These are phyloP conservation scores for Glaucopsyche alexis DNA, from an alignment of 2,888 invertebrate species.

Conservation along the genomic window DNA sequence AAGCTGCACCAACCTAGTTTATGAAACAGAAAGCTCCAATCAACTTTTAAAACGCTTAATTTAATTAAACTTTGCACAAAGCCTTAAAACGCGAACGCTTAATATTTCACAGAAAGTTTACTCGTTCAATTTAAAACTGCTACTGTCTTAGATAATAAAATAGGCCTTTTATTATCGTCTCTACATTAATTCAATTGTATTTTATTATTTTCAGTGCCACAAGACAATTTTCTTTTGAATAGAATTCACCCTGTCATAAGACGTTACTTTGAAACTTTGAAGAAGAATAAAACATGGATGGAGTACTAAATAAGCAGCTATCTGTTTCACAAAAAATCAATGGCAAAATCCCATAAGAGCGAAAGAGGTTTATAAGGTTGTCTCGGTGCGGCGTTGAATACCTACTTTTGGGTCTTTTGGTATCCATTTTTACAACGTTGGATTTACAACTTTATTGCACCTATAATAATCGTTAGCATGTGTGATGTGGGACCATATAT, in stretches of 20 bases:
- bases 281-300: no score
- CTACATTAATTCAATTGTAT: not conserved
- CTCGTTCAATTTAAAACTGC: not conserved
- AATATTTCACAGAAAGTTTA: not conserved
- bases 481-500: no score
- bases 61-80: slow-evolving; percentile 1
- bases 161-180: not conserved
- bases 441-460: no score
- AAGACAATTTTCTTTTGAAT: not conserved
- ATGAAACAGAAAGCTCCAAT: not conserved
- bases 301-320: no score
- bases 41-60: slow-evolving; percentile 13
- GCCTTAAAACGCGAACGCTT: not conserved
- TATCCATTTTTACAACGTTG: no score
- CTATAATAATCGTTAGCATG: no score
- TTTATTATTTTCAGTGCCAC: not conserved
- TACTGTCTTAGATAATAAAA: not conserved
- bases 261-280: no score
- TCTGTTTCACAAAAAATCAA: no score
- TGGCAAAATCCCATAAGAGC: no score
- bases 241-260: not conserved
- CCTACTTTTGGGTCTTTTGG: no score
- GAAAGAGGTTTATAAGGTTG: no score
- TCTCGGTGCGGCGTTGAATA: no score
- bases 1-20: not conserved